Percentiles rank a stretch among this genome's conserved stretches.
phyloP scores from a whole-genome alignment of 2,797 vertebrate genomes.

The Etheostoma perlongum region DNA sequence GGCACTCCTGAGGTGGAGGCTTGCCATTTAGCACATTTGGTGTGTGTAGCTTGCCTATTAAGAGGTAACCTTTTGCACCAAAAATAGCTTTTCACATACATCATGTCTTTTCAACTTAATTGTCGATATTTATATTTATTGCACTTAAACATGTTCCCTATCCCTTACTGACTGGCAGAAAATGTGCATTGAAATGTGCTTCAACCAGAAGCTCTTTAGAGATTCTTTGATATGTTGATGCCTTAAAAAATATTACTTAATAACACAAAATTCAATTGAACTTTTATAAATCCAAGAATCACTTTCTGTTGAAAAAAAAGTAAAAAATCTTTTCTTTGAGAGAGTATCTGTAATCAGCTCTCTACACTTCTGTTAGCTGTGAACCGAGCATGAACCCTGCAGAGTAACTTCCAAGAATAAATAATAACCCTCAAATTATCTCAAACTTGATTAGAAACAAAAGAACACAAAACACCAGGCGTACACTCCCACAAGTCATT shows the following conservation, averaged over 20 bases:
- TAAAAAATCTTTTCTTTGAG: slow-evolving; percentile 1
- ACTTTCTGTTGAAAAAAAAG: neutral
- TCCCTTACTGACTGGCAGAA: slow-evolving; percentile 14
- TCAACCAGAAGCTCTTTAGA: slow-evolving; percentile 15
- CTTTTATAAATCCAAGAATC: slow-evolving; percentile 1
- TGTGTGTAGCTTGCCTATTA: neutral
- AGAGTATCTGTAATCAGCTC: slow-evolving; percentile 38
- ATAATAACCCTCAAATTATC: slow-evolving; percentile 58
- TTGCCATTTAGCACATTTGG: slow-evolving; percentile 22
- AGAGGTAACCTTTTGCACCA: slow-evolving; percentile 19
- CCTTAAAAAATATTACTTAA: slow-evolving; percentile 11
- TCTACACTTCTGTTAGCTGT: slow-evolving; percentile 29
- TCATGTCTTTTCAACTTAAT: neutral
- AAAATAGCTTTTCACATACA: neutral
- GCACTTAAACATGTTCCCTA: slow-evolving; percentile 4
- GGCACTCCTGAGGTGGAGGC: slow-evolving; percentile 14
- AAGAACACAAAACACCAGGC: slow-evolving; percentile 37
- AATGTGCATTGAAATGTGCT: slow-evolving; percentile 11
- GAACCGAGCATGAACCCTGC: slow-evolving; percentile 35
- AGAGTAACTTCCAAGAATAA: slow-evolving; percentile 41
- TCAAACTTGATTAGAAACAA: slow-evolving; percentile 47
- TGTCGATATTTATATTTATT: slow-evolving; percentile 12
- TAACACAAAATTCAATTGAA: slow-evolving; percentile 10
- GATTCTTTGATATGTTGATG: slow-evolving; percentile 19
- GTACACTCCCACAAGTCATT: slow-evolving; percentile 26